phyloP scores from a whole-genome alignment of 2,888 invertebrate species.

The Apotomis turbidana region DNA sequence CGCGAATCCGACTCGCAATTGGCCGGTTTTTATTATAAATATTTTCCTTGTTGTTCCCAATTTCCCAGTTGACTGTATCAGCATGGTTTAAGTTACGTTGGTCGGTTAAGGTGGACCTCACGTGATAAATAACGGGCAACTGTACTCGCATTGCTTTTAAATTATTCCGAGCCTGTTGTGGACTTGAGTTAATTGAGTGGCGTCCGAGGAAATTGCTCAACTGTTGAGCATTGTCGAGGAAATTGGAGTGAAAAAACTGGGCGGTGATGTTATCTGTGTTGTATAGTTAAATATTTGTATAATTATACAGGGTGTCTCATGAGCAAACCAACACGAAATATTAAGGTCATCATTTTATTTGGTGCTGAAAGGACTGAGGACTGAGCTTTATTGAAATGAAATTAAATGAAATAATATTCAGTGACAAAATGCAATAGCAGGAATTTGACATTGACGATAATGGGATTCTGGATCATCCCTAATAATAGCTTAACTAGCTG shows the following conservation, averaged over 20 bases:
- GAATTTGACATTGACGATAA: too few species aligned
- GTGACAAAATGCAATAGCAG: too few species aligned
- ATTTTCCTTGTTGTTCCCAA: background rate
- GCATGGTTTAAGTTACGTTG: constrained; percentile 1
- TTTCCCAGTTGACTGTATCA: background rate
- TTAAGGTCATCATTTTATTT: too few species aligned
- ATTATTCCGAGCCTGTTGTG: constrained; percentile 24
- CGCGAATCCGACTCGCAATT: too few species aligned
- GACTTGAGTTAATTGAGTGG: constrained; percentile 24
- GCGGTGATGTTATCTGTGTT: background rate
- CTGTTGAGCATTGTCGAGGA: background rate
- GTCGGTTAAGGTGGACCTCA: background rate
- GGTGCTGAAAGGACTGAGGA: too few species aligned
- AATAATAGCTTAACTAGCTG: too few species aligned
- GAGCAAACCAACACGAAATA: too few species aligned
- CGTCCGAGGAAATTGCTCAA: background rate
- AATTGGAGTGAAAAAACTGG: background rate
- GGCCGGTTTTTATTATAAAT: background rate
- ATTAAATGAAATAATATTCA: too few species aligned
- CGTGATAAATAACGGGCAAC: constrained; percentile 5
- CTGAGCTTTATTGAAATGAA: too few species aligned
- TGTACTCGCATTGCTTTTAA: constrained; percentile 10
- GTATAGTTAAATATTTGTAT: background rate
- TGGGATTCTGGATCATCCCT: too few species aligned
- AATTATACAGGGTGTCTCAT: background rate